These are phyloP conservation scores for Gallinago stenura DNA, from an alignment of 2,797 vertebrate genomes.

Conservation along the genomic window DNA sequence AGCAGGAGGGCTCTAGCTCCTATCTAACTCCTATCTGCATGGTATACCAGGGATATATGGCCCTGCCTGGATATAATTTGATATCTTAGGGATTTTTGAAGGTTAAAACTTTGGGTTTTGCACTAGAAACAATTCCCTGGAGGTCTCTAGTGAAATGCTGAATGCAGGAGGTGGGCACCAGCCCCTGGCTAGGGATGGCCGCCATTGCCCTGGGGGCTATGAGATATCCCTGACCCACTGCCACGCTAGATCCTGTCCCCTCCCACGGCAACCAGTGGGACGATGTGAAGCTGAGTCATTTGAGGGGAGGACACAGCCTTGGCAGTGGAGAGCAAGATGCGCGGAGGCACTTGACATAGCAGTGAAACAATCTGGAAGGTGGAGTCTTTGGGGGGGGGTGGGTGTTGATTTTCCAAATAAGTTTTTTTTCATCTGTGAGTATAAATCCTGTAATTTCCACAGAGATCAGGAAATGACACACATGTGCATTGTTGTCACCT, in stretches of 20 bases:
- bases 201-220: fast-evolving
- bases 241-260: fast-evolving
- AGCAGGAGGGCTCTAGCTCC: not conserved
- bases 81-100: not conserved
- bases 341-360: not conserved
- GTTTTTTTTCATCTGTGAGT: not conserved
- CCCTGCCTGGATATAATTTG: not conserved
- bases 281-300: not conserved
- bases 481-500: conserved; percentile 62
- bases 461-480: conserved; percentile 62
- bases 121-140: fast-evolving
- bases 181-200: not conserved
- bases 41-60: fast-evolving
- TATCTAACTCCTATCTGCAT: fast-evolving
- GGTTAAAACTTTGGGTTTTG: not conserved
- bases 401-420: not conserved
- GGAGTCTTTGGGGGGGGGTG: not conserved
- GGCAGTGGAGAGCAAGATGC: not conserved
- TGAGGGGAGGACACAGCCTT: not conserved
- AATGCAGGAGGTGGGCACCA: not conserved
- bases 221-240: not conserved
- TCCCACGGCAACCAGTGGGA: not conserved
- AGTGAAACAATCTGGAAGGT: conserved; percentile 30
- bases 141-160: not conserved
- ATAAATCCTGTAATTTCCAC: not conserved